Evolutionary conservation across 2,888 invertebrate genomes (phyloP), one percentile per base, ranked within the genome.

Genomic region (Pyralis farinalis): DNA sequence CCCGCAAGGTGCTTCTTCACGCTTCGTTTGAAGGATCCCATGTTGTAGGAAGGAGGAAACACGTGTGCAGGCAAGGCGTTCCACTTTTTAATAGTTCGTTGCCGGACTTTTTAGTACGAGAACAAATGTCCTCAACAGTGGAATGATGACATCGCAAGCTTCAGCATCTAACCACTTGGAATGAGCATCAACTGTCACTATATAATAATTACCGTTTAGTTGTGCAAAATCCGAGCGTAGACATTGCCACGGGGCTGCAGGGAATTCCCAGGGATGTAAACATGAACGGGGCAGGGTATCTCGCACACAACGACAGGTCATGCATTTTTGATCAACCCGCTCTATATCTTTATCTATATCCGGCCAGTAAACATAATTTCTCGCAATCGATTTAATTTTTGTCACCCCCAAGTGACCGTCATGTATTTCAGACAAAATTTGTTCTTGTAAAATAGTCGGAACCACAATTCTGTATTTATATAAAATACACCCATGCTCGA

Each of bases 201-300:
- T 41, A 47, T 47, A 54, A 0, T 39, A 46, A 8, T 37, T 42
- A 10, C 47, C 46, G 0, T 33, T n/a, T 3, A 40, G 35, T n/a
- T 52, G 53, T 0, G 55, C 29, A 32, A 55, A 58, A 31, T 56
- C 58, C 0, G 55, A 7, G 16, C 55, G 55, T 6, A 57, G n/a
- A 1, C 53, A 36, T 3, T 34, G 34, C 58, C 56, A 58, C 0
- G 53, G 51, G 7, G 43, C 37, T 0, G 41, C 0, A 0, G 2
- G 2, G 22, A 47, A 49, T 0, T 46, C 44, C 52, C 58, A 60
- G 1, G 58, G 48, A 8, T 44, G 40, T 6, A 47, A 47, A 3
- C 46, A 37, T 0, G 43, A 53, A 1, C 42, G 40, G 2, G 52
- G 42, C 3, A 49, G 53, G 1, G 40, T 44, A 0, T n/a, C 10